Percentiles rank a stretch among this genome's conserved stretches.
phyloP scores from a whole-genome alignment of 2,888 invertebrate genomes.

The Limnephilus marmoratus region DNA sequence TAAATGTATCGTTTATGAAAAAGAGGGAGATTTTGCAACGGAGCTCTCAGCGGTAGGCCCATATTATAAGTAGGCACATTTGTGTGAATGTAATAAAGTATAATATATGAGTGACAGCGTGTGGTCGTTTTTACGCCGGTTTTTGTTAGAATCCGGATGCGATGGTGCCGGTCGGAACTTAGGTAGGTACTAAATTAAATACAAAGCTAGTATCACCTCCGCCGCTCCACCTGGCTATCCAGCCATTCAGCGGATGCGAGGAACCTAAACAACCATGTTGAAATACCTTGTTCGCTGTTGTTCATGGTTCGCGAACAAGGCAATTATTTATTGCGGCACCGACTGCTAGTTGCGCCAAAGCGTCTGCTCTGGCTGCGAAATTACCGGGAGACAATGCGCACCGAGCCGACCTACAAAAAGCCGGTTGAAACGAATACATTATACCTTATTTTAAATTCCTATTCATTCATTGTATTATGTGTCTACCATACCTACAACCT shows the following conservation, averaged over 20 bases:
- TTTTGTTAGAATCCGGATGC: constrained; percentile 52
- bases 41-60: too few relatives aligned
- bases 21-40: too few relatives aligned
- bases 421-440: not conserved
- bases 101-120: constrained; percentile 34
- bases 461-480: not conserved
- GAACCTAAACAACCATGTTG: constrained; percentile 21
- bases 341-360: not conserved
- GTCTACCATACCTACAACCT: too few relatives aligned
- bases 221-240: too few relatives aligned
- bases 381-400: not conserved
- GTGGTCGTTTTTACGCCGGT: constrained; percentile 14
- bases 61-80: too few relatives aligned
- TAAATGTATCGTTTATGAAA: too few relatives aligned
- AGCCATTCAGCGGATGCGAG: not conserved
- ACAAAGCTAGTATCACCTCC: constrained; percentile 6
- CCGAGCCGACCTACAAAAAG: not conserved
- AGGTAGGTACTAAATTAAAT: not conserved
- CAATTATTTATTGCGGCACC: constrained; percentile 25
- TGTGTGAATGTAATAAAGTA: not conserved
- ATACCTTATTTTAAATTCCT: not conserved
- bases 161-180: constrained; percentile 44
- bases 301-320: constrained; percentile 18
- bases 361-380: not conserved
- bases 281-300: not conserved